Base-by-base conservation (phyloP, 2,113 vertebrate species). In the Pomatostomus ruficeps region DNA sequence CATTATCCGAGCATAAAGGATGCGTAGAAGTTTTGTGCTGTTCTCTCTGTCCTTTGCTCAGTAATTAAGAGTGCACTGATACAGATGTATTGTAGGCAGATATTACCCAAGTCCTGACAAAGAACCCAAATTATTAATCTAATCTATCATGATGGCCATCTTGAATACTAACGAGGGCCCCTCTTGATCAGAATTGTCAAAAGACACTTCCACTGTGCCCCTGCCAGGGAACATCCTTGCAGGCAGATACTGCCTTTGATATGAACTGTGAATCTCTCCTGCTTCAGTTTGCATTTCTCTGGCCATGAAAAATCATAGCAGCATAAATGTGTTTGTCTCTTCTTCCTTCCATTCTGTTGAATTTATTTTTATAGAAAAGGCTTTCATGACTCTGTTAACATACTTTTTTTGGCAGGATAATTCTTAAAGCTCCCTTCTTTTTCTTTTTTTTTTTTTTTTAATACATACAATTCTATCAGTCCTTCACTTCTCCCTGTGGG, bases 121-220 rank as follows among this genome's bases (percentile, higher is more conserved):
- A 97, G 95, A 94, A 94, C 42, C 25, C 77, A 93, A 97, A 97
- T 97, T 97, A 97, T 97, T 98, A 94, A 71, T 95, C 82, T 97
- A 85, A 95, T 95, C 80, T 97, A 93, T 97, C 95, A 90, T 94
- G 91, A 40, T 52, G 89, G 79, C 70, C 76, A 88, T 93, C 89
- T 85, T 87, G 97, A 97, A 96, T 96, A 77, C 95, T 97, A 97
- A 97, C 17, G 15, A 97, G 95, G 93, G 54, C 66, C 28, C 52
- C 91, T 89, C 97, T 97, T 96, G 97, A 97, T 97, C 96, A 95
- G 94, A 95, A 84, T 93, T 95, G 96, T 97, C 96, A 93, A 38
- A 95, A 97, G 94, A 84, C 77, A 59, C 96, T 97, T 96, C 43
- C 70, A 83, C 91, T 91, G 91, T 91, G 93, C 63, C 97, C 77